Evolutionary conservation across 2,797 vertebrate genomes (phyloP).

Genomic region (Linurgus olivaceus): DNA sequence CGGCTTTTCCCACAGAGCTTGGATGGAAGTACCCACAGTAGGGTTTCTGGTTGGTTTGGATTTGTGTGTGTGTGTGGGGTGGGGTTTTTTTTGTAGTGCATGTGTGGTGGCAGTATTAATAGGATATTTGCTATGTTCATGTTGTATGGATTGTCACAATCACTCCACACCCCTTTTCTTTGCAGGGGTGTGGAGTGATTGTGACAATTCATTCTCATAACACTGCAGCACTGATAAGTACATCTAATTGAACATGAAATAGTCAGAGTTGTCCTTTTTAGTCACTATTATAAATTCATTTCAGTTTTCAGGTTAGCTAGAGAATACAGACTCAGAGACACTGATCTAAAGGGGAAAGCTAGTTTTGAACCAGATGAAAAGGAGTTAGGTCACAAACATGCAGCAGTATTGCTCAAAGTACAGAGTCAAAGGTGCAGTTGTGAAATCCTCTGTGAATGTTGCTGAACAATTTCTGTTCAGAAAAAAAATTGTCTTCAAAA

Average conservation of each 20-base stretch:
- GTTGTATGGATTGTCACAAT: too few species aligned
- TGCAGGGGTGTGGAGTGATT: not conserved
- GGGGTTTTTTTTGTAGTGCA: not conserved
- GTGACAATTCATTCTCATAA: not conserved
- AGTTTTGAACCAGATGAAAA: not conserved
- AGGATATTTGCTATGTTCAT: not conserved
- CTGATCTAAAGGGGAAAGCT: not conserved
- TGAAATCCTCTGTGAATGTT: not conserved
- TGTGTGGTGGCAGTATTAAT: not conserved
- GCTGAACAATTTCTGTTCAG: not conserved
- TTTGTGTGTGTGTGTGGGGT: fast-evolving
- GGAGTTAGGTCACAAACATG: not conserved
- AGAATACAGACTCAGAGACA: not conserved
- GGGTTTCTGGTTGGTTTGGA: not conserved
- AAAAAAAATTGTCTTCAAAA: not conserved
- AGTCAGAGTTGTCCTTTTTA: not conserved
- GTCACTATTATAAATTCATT: not conserved
- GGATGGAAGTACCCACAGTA: not conserved
- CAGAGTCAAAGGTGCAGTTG: not conserved
- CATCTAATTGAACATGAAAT: not conserved
- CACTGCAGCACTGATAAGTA: not conserved
- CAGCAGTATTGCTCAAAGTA: not conserved
- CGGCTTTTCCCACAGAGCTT: not conserved
- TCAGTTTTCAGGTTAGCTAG: not conserved
- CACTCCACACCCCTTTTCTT: not conserved